Base-by-base conservation (phyloP, 2,113 vertebrate species). In the Onychostruthus taczanowskii region DNA sequence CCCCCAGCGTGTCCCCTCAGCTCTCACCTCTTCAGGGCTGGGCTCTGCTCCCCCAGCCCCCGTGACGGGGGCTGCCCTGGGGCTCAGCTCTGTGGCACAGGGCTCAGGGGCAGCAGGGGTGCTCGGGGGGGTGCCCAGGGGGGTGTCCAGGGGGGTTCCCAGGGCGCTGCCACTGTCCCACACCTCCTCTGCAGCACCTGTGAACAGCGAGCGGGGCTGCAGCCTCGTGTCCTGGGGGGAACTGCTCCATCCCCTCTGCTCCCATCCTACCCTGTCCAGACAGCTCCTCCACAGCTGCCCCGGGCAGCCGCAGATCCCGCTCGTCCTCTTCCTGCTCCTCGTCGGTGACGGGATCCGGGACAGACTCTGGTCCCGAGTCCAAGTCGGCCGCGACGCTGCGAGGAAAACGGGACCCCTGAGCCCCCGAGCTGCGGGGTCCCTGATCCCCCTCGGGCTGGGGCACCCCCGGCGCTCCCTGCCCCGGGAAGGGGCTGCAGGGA, bases 391-490 rank as follows among this genome's bases (percentile, higher is more conserved):
- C 84, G 30, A 27, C 11, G 1, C 97, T 97, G 73, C 8, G 11
- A 35, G 26, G 7, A 20, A 19, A 58, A 39, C 23, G 27, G 50
- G 39, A 75, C 3, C 46, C 37, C 43, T 91, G 84, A 89, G 87
- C 44, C 19, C 3, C 50, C 30, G 31, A 13, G 1, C 4, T 13
- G 41, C 1, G 30, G 16, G 67, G 4, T 53, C 49, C 63, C 13
- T 2, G 22, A 0, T 5, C 1, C 2, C 1, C 50, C 62, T 49
- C 43, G 3, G 7, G 3, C 58, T 1, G 1, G 31, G 59, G 56
- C 74, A 21, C 46, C 59, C 55, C 0, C 9, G 1, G 56, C 14
- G 17, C 44, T 87, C 84, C 68, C 77, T 37, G 74, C 52, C 44
- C 8, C 31, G 16, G 43, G 11, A 74, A 8, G 0, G 37, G 74